A percentile compares a stretch with the other conserved stretches of the same genome.
Evolutionary conservation across 2,797 vertebrate species (phyloP).

Genomic region (Halcyon leucocephala): DNA sequence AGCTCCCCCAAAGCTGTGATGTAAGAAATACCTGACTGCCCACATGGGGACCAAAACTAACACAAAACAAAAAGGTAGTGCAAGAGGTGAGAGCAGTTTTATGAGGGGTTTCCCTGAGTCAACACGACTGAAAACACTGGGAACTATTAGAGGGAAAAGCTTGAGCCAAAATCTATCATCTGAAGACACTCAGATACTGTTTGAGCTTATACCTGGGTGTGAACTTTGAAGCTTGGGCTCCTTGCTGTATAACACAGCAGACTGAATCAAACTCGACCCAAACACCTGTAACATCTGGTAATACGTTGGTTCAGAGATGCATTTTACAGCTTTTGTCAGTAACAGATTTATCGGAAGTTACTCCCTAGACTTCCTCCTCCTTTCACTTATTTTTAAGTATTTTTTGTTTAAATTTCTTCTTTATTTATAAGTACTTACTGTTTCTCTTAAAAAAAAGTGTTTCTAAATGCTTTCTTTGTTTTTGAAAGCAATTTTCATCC

Average conservation of each 20-base stretch:
- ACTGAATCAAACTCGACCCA: background rate
- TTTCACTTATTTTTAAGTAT: background rate
- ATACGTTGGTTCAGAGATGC: background rate
- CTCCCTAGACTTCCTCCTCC: background rate
- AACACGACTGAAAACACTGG: background rate
- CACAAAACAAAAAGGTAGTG: background rate
- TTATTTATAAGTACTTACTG: background rate
- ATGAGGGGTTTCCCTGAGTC: background rate
- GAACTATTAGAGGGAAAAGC: background rate
- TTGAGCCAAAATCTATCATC: background rate
- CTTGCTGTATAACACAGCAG: background rate
- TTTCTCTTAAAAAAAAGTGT: background rate
- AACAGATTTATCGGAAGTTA: background rate
- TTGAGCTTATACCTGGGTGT: background rate
- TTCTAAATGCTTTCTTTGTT: background rate
- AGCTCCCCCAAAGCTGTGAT: background rate
- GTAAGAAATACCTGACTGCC: background rate
- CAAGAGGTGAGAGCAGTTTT: background rate
- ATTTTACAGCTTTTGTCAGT: background rate
- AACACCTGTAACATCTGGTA: background rate
- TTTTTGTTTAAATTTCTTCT: background rate
- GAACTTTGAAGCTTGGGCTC: background rate
- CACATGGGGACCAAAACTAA: background rate
- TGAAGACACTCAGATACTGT: background rate
- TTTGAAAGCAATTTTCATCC: background rate